These are phyloP conservation scores for Trachemys scripta DNA, from an alignment of 2,113 vertebrate species.

Conservation along the genomic window DNA sequence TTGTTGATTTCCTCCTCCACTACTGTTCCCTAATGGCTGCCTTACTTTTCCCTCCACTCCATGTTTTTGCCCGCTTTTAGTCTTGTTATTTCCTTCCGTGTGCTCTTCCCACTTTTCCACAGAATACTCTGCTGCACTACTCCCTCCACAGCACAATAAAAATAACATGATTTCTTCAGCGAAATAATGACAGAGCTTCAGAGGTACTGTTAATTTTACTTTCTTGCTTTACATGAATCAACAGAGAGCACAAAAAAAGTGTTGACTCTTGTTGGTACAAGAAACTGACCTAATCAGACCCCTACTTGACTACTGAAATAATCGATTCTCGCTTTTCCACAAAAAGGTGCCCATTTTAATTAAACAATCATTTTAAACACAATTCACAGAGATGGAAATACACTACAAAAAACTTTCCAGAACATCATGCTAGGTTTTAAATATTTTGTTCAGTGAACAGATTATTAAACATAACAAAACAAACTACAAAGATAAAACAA, in stretches of 20 bases:
- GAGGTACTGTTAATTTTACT: neutral
- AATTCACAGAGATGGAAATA: neutral
- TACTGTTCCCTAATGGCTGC: neutral
- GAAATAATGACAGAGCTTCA: neutral
- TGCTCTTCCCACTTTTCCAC: neutral
- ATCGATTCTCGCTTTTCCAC: neutral
- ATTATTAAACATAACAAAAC: neutral
- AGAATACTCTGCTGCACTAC: neutral
- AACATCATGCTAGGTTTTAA: neutral
- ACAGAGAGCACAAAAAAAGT: neutral
- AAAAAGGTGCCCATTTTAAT: neutral
- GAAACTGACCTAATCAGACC: neutral
- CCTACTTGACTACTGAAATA: neutral
- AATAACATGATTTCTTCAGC: rapidly evolving
- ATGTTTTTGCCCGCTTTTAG: neutral
- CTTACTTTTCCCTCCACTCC: neutral
- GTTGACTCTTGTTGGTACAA: neutral
- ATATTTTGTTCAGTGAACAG: neutral
- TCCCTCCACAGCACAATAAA: neutral
- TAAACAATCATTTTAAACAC: neutral
- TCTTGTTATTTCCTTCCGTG: neutral
- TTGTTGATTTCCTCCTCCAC: neutral
- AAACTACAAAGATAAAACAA: neutral
- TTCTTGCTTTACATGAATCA: neutral
- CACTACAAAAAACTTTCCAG: neutral